Conservation (phyloP, 2,888 invertebrate species). For the Caenorhabditis sinica region DNA sequence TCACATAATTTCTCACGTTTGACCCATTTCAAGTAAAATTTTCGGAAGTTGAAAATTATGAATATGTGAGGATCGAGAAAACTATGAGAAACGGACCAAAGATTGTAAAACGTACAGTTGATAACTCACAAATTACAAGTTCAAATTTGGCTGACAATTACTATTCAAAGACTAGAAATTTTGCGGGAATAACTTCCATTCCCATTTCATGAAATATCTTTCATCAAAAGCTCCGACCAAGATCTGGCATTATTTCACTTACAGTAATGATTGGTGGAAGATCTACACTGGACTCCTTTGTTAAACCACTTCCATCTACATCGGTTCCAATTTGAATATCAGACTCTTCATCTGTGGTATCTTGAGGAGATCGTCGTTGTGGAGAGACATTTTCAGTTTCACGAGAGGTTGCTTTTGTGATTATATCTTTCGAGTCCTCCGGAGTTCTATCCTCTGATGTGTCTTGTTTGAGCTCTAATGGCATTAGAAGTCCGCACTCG, state of each 20-base stretch:
- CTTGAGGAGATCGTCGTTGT: slow-evolving; percentile 35
- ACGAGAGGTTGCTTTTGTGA: background rate
- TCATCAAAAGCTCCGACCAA: background rate
- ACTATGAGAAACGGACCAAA: no score
- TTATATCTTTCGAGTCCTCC: background rate
- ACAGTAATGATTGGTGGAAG: slow-evolving; percentile 54
- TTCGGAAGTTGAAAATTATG: no score
- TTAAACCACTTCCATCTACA: slow-evolving; percentile 18
- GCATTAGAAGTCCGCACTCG: slow-evolving; percentile 47
- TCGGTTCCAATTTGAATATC: slow-evolving; percentile 33
- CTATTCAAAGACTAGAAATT: no score
- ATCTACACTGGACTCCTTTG: slow-evolving; percentile 36
- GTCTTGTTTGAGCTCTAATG: slow-evolving; percentile 38
- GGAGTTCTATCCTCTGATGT: slow-evolving; percentile 12
- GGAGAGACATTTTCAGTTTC: slow-evolving; percentile 51
- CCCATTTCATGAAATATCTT: no score
- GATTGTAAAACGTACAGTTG: no score
- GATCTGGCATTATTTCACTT: background rate
- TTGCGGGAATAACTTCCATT: no score
- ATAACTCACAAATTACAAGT: no score
- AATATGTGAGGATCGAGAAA: no score
- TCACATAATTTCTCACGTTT: slow-evolving; percentile 43
- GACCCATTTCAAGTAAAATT: slow-evolving; percentile 12
- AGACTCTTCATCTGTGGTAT: slow-evolving; percentile 55
- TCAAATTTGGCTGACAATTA: no score